These are phyloP conservation scores for Ophion obscuratus DNA, from an alignment of 2,888 invertebrate species.

Conservation along the genomic window DNA sequence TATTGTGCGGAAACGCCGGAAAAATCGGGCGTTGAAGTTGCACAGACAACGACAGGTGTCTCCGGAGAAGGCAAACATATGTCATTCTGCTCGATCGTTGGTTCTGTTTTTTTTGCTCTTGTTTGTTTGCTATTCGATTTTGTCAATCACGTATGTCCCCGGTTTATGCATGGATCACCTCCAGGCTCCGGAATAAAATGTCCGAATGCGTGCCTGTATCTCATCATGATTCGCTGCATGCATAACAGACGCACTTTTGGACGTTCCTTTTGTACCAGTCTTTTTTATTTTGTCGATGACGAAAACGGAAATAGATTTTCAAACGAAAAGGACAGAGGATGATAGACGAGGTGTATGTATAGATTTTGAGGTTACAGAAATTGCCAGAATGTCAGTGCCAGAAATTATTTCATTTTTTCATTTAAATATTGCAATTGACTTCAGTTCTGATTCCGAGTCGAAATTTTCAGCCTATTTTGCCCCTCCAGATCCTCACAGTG, in stretches of 20 bases:
- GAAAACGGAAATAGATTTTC: too few relatives aligned
- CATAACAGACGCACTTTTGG: too few relatives aligned
- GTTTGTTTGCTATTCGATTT: slow-evolving; percentile 67
- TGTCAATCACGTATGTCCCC: not conserved
- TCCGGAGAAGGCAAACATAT: slow-evolving; percentile 9
- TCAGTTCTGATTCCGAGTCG: too few relatives aligned
- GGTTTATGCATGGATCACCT: not conserved
- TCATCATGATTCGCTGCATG: too few relatives aligned
- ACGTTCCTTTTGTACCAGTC: too few relatives aligned
- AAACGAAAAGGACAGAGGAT: too few relatives aligned
- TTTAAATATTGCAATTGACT: too few relatives aligned
- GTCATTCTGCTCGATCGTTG: slow-evolving; percentile 20
- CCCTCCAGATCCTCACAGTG: too few relatives aligned
- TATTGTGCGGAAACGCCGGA: slow-evolving; percentile 27
- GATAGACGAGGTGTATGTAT: too few relatives aligned
- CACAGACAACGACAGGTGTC: slow-evolving; percentile 26
- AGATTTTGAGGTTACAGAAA: not conserved
- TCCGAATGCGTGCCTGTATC: not conserved
- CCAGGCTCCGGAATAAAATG: not conserved
- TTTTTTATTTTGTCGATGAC: too few relatives aligned
- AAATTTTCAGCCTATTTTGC: too few relatives aligned
- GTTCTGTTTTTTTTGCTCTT: slow-evolving; percentile 59
- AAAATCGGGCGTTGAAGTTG: slow-evolving; percentile 44
- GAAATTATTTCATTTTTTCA: not conserved
- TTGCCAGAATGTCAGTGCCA: not conserved